phyloP scores from a whole-genome alignment of 2,888 invertebrate genomes.

The Alloscopus bannaensis region DNA sequence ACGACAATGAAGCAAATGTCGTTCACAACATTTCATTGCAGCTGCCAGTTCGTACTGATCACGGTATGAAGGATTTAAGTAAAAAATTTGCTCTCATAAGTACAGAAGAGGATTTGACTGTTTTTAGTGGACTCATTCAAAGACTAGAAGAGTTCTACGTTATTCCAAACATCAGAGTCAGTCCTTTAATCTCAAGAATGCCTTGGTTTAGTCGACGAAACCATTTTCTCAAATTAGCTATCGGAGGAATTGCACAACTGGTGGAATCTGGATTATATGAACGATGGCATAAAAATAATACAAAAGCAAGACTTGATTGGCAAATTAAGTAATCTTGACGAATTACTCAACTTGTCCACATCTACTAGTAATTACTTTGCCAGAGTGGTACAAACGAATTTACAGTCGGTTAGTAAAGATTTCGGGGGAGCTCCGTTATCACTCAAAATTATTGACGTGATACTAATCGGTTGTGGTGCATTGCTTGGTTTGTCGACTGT shows the following conservation, averaged over 20 bases:
- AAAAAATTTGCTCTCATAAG: conserved; percentile 31
- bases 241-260: conserved; percentile 1
- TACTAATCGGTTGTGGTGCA: background rate
- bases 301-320: too few relatives aligned
- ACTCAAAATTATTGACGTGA: background rate
- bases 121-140: conserved; percentile 24
- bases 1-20: conserved; percentile 6
- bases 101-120: conserved; percentile 18
- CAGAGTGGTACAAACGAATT: background rate
- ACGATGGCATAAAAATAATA: too few relatives aligned
- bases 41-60: conserved; percentile 7
- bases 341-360: background rate
- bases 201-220: conserved; percentile 38
- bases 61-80: background rate
- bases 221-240: conserved; percentile 8
- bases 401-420: too few relatives aligned
- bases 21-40: conserved; percentile 25
- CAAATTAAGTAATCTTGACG: too few relatives aligned
- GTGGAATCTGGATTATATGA: conserved; percentile 1
- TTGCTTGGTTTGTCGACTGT: too few relatives aligned
- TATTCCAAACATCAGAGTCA: conserved; percentile 24
- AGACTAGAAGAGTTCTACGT: conserved; percentile 19
- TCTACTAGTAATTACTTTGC: background rate
- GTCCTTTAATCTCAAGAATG: conserved; percentile 16
- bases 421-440: background rate